These are phyloP conservation scores for Plectrocnemia conspersa DNA, from an alignment of 1,140 invertebrate genomes.

Conservation along the genomic window DNA sequence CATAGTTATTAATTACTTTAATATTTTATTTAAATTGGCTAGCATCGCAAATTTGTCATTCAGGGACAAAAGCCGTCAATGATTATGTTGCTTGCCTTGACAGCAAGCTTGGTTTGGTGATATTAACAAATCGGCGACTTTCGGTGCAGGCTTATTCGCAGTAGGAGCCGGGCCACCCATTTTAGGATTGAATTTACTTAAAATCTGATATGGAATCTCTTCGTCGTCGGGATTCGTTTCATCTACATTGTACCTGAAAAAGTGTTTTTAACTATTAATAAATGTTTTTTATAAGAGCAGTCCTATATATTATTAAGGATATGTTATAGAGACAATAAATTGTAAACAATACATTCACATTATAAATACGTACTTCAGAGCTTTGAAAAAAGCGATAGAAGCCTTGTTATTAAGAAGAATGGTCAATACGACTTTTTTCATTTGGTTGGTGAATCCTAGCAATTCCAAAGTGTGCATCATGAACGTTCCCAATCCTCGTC, in stretches of 20 bases:
- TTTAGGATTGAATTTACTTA: conserved; percentile 48
- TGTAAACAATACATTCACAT: conserved; percentile 11
- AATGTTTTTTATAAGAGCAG: too few relatives aligned
- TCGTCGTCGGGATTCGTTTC: conserved; percentile 53
- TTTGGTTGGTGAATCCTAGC: conserved; percentile 65
- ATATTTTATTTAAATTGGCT: too few relatives aligned
- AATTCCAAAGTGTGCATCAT: conserved; percentile 73
- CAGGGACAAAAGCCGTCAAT: conserved; percentile 17
- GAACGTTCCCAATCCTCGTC: conserved; percentile 75
- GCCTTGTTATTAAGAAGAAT: conserved; percentile 70
- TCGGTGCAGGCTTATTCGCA: conserved; percentile 3
- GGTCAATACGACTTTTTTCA: conserved; percentile 79
- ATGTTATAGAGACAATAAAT: too few relatives aligned
- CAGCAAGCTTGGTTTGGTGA: conserved; percentile 25
- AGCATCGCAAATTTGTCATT: background rate
- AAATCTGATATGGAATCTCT: conserved; percentile 52
- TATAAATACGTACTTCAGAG: conserved; percentile 55
- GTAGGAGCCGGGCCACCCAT: conserved; percentile 35
- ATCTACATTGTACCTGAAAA: conserved; percentile 43
- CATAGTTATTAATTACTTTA: too few relatives aligned
- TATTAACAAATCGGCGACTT: conserved; percentile 5
- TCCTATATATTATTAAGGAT: too few relatives aligned
- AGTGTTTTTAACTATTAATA: background rate
- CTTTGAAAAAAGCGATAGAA: conserved; percentile 66
- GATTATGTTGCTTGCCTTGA: conserved; percentile 28